Evolutionary conservation across 2,797 vertebrate genomes (phyloP), one percentile per base, ranked within the genome.

Genomic region (Pelobates cultripes): DNA sequence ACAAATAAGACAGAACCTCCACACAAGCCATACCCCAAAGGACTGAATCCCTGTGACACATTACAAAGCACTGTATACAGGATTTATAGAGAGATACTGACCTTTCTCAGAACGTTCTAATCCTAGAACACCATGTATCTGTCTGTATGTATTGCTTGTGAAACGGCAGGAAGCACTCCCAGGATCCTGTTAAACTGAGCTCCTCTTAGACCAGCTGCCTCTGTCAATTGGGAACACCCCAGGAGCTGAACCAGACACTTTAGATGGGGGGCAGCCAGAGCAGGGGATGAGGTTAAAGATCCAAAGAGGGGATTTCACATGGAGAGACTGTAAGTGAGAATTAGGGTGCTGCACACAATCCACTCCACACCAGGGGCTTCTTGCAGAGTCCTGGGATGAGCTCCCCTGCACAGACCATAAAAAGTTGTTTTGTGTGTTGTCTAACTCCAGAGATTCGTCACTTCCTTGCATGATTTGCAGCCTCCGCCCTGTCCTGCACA

Each of bases 391-490:
- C 53, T 75, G 42, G 15, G 67, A 61, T 55, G 67, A 77, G 69
- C 73, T 70, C 70, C 47, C 61, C 6, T 2, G 28, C n/a, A 64
- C 4, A 73, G 51, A 71, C 75, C 63, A 51, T 70, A 43, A 75
- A 70, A 77, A 82, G 40, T 77, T 77, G 68, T 82, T 82, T 72
- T 82, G 55, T 68, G n/a, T 17, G 41, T 86, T 86, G 87, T 86
- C 81, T 83, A 82, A 90, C 90, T 89, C 85, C 81, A 89, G 88
- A 87, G 91, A 90, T 87, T 91, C 95, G 95, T 95, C 94, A 95
- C 94, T 96, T 95, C 95, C 94, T 95, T 88, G 91, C 91, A 66
- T 81, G 28, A 41, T n/a, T 9, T 42, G 10, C 47, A 55, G 28
- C 73, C 79, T 70, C 73, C 79, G 60, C 77, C 75, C 53, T 61